Evolutionary conservation across 2,113 vertebrate genomes (phyloP).

Genomic region (Emberiza fucata): DNA sequence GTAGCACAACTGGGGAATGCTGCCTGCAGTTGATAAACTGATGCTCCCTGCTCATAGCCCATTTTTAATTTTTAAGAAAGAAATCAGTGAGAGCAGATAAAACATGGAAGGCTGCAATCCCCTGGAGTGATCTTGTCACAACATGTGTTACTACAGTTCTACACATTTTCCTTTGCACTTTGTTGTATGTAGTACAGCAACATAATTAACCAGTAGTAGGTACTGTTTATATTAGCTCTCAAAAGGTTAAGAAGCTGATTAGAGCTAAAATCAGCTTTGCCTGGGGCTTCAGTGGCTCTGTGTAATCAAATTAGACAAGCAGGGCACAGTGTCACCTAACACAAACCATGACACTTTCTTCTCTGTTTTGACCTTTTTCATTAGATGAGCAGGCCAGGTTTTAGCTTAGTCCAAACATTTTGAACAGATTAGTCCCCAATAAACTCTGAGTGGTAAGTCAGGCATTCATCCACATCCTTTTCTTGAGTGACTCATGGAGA

Average conservation of each 20-base stretch:
- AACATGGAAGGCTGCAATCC: slow-evolving; percentile 27
- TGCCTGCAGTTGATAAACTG: neutral
- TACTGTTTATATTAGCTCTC: slow-evolving; percentile 80
- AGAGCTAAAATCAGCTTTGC: slow-evolving; percentile 83
- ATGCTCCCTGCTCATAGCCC: neutral
- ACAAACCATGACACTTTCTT: slow-evolving; percentile 77
- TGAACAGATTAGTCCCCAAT: slow-evolving; percentile 54
- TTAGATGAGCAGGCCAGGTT: slow-evolving; percentile 57
- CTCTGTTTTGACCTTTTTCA: slow-evolving; percentile 67
- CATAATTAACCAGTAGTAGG: slow-evolving; percentile 77
- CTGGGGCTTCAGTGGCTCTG: slow-evolving; percentile 72
- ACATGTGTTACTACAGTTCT: slow-evolving; percentile 54
- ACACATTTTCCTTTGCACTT: slow-evolving; percentile 75
- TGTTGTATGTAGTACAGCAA: slow-evolving; percentile 53
- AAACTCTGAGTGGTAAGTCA: slow-evolving; percentile 36
- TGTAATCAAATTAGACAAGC: slow-evolving; percentile 85
- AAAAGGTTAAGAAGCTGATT: slow-evolving; percentile 87
- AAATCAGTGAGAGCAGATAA: neutral
- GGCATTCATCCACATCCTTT: neutral
- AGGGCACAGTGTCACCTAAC: slow-evolving; percentile 80
- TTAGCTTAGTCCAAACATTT: slow-evolving; percentile 68
- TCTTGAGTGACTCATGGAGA: neutral
- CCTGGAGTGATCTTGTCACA: slow-evolving; percentile 65
- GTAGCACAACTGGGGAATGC: neutral
- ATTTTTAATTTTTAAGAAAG: slow-evolving; percentile 15